These are phyloP conservation scores for Micromys minutus DNA, from an alignment of 2,113 vertebrate species.

Conservation along the genomic window DNA sequence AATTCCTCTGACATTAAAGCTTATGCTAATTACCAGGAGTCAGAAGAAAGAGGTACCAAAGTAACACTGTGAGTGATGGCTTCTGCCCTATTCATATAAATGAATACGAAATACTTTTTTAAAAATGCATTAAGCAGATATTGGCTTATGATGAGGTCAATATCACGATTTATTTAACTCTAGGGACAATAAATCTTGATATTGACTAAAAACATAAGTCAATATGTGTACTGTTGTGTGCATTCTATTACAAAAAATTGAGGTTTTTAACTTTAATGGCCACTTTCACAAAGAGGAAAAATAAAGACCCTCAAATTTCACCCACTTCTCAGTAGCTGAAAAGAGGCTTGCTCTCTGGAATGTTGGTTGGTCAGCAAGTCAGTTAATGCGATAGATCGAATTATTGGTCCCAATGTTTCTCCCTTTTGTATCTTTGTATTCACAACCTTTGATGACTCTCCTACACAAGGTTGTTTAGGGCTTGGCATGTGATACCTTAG, in stretches of 20 bases:
- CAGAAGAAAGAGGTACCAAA: slow-evolving; percentile 83
- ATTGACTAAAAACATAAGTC: slow-evolving; percentile 88
- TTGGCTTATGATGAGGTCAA: slow-evolving; percentile 88
- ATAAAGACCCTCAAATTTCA: slow-evolving; percentile 26
- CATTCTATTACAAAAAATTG: slow-evolving; percentile 85
- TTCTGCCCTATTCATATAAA: slow-evolving; percentile 87
- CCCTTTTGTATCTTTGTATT: background rate
- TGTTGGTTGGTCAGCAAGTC: background rate
- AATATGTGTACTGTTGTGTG: slow-evolving; percentile 87
- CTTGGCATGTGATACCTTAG: background rate
- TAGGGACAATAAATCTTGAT: slow-evolving; percentile 89
- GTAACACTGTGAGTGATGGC: slow-evolving; percentile 81
- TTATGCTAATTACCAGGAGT: slow-evolving; percentile 80
- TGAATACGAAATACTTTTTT: slow-evolving; percentile 87
- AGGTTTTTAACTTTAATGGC: slow-evolving; percentile 78
- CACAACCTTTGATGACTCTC: background rate
- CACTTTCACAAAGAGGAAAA: slow-evolving; percentile 76
- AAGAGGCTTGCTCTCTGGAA: background rate
- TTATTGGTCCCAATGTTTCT: background rate
- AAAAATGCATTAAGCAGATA: slow-evolving; percentile 87
- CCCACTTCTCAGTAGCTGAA: background rate
- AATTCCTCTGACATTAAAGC: slow-evolving; percentile 76
- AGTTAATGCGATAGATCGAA: background rate
- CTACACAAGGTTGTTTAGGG: background rate
- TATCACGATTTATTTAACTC: slow-evolving; percentile 90